These are phyloP conservation scores for Spodoptera littoralis DNA, from an alignment of 2,888 invertebrate genomes.

Conservation along the genomic window DNA sequence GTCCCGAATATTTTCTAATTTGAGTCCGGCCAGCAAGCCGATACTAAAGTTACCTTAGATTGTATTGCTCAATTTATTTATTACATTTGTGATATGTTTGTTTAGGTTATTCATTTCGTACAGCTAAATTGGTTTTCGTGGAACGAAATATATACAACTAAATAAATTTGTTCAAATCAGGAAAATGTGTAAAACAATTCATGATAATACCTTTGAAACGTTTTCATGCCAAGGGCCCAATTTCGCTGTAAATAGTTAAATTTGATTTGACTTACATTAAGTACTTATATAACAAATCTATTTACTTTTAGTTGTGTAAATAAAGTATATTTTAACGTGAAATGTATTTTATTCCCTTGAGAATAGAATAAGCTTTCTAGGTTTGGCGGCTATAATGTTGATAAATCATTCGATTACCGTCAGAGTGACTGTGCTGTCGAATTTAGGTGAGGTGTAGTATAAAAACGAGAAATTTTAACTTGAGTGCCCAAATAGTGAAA, in stretches of 20 bases:
- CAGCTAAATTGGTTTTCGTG: constrained; percentile 44
- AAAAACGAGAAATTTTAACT: constrained; percentile 53
- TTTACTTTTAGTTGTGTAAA: constrained; percentile 47
- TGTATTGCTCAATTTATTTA: constrained; percentile 69
- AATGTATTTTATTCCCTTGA: constrained; percentile 35
- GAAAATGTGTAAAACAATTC: constrained; percentile 35
- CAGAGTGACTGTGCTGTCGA: constrained; percentile 22
- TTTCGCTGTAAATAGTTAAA: constrained; percentile 24
- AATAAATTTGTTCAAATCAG: constrained; percentile 18
- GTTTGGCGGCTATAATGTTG: constrained; percentile 11
- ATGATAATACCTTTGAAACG: constrained; percentile 4
- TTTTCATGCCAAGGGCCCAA: constrained; percentile 17
- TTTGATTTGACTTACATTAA: constrained; percentile 29
- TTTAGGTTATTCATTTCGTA: constrained; percentile 48
- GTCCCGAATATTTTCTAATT: constrained; percentile 93
- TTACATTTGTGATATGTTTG: constrained; percentile 67
- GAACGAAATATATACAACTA: constrained; percentile 22
- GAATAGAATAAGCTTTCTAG: constrained; percentile 8
- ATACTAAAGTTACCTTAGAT: constrained; percentile 57
- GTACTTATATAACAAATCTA: constrained; percentile 19
- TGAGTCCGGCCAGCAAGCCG: constrained; percentile 44
- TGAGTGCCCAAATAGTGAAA: constrained; percentile 73
- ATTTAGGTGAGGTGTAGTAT: constrained; percentile 46
- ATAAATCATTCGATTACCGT: constrained; percentile 25
- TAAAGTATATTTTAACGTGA: constrained; percentile 44